Evolutionary conservation across 2,888 invertebrate species (phyloP).

Genomic region (Diaprepes abbreviatus): DNA sequence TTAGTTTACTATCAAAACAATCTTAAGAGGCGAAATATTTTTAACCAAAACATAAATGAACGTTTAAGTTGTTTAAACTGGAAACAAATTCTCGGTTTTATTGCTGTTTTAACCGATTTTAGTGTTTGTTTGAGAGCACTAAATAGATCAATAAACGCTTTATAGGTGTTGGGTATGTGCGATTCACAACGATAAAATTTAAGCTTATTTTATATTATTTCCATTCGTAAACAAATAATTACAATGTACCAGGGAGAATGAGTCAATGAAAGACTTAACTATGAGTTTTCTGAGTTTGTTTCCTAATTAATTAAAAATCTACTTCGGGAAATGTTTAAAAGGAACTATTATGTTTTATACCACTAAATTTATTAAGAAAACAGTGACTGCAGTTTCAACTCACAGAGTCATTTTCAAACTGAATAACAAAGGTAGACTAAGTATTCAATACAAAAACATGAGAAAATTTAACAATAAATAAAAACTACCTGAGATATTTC

Average conservation of each 20-base stretch:
- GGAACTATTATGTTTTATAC: too few relatives aligned
- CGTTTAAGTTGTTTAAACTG: constrained; percentile 31
- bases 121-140: constrained; percentile 37
- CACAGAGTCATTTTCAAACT: too few relatives aligned
- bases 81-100: constrained; percentile 36
- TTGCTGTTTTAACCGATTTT: constrained; percentile 15
- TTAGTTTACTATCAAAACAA: constrained; percentile 1
- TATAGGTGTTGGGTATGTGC: neutral
- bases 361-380: too few relatives aligned
- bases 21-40: constrained; percentile 2
- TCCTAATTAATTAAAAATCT: too few relatives aligned
- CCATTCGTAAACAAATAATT: neutral
- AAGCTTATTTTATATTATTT: neutral
- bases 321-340: too few relatives aligned
- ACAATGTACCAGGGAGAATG: neutral
- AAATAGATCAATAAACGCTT: constrained; percentile 12
- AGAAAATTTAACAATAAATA: too few relatives aligned
- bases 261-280: too few relatives aligned
- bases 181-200: neutral
- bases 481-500: too few relatives aligned
- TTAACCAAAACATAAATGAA: constrained; percentile 28
- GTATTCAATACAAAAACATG: too few relatives aligned
- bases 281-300: too few relatives aligned
- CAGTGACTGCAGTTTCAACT: too few relatives aligned
- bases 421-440: too few relatives aligned